Base-by-base conservation (phyloP, 2,888 invertebrate species). In the Dascillus cervinus region DNA sequence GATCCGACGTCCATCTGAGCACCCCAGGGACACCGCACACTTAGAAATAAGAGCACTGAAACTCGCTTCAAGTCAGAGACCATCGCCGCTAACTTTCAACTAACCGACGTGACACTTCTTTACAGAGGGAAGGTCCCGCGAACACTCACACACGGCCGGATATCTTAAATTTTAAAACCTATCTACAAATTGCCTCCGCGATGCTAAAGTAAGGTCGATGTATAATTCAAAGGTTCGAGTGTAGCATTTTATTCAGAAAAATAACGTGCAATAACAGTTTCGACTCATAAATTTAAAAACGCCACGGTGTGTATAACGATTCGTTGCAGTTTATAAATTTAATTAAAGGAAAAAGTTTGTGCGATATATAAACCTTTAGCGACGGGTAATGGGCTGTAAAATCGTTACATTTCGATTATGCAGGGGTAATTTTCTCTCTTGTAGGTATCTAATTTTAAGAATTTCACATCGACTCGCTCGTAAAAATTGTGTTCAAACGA, bases 111-210 rank as follows among this genome's bases (percentile, higher is more conserved):
- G 58, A 56, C 56, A 56, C 53, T 52, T 51, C 47, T 52, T 51
- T 46, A 41, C 42, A 36, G 33, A 36, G 23, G 31, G 44, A 44
- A 47, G 43, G 39, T n/a, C n/a, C n/a, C n/a, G n/a, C n/a, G n/a
- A n/a, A 44, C 45, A 42, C 43, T 41, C 47, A 44, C 46, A 47
- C 44, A 39, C 47, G 42, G 46, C 46, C 44, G 47, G 41, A 49
- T 43, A 43, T 46, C 55, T 58, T 55, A 58, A 58, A 57, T 55
- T 57, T 58, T 58, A 55, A 55, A 53, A 53, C 52, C 55, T 52
- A 53, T 53, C 51, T 53, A 44, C 52, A 53, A 55, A 55, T 55
- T 55, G 55, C 52, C 48, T 49, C 47, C 47, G 43, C 42, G 49
- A 30, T 36, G 35, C 38, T 35, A 41, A 43, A 46, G 43, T 43